A percentile compares a stretch with the other conserved stretches of the same genome.
These are phyloP conservation scores for Onychorhynchus coronatus DNA, from an alignment of 2,113 vertebrate genomes.

Conservation along the genomic window DNA sequence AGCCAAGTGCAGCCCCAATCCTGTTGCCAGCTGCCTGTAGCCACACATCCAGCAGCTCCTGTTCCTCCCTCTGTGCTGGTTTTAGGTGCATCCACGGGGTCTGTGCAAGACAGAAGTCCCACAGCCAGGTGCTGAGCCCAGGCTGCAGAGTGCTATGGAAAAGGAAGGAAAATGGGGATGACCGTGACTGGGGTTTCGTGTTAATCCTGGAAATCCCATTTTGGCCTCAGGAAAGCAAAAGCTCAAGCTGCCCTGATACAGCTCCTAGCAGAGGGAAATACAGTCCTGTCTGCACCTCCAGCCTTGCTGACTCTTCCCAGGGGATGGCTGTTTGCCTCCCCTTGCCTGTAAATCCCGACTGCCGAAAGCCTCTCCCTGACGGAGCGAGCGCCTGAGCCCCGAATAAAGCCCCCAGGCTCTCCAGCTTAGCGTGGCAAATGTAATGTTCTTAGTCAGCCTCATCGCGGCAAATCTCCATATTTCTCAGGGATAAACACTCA, in stretches of 20 bases:
- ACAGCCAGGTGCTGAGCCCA: accelerated
- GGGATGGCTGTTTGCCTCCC: not conserved
- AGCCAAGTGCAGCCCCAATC: not conserved
- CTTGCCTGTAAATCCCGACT: slow-evolving; percentile 8
- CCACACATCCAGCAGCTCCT: accelerated
- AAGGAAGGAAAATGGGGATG: not conserved
- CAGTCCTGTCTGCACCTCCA: not conserved
- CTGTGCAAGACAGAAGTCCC: not conserved
- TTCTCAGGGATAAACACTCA: slow-evolving; percentile 29
- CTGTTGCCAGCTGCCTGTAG: not conserved
- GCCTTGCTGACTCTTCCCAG: not conserved
- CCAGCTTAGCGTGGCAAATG: not conserved
- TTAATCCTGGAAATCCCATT: not conserved
- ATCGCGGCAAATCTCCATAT: slow-evolving; percentile 19
- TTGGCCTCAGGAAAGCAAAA: not conserved
- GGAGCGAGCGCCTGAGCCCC: slow-evolving; percentile 10
- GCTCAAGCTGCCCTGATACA: not conserved
- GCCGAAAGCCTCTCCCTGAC: not conserved
- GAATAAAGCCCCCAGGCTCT: slow-evolving; percentile 9
- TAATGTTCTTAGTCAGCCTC: slow-evolving; percentile 40
- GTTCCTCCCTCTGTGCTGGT: not conserved
- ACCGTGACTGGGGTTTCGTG: accelerated
- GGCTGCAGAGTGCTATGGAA: not conserved
- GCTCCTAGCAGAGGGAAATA: not conserved
- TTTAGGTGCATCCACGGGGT: not conserved